Conservation (phyloP, 2,888 invertebrate genomes). For the Halictus quadricinctus region DNA sequence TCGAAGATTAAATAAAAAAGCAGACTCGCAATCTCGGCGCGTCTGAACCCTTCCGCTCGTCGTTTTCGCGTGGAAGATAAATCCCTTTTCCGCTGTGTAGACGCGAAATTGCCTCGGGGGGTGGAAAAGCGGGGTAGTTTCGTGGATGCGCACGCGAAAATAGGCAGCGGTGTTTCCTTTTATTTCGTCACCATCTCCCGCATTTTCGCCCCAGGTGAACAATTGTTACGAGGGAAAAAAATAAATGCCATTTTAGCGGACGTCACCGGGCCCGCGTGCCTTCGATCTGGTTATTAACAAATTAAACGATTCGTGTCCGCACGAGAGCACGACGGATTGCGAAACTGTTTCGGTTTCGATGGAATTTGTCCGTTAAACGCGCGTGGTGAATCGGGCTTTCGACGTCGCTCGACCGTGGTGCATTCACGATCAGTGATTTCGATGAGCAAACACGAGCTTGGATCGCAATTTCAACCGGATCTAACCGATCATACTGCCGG, state of each 20-base stretch:
- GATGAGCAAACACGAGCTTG: not conserved
- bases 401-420: slow-evolving; percentile 8
- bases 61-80: slow-evolving; percentile 13
- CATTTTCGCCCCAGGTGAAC: not conserved
- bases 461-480: slow-evolving; percentile 1
- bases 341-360: slow-evolving; percentile 33
- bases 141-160: not conserved
- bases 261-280: not conserved
- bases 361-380: slow-evolving; percentile 29
- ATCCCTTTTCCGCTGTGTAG: slow-evolving; percentile 17
- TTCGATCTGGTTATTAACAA: slow-evolving; percentile 11
- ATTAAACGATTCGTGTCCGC: slow-evolving; percentile 7
- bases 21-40: not conserved
- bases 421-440: not conserved
- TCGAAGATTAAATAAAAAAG: slow-evolving; percentile 29
- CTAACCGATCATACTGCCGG: not conserved
- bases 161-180: not conserved
- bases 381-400: slow-evolving; percentile 11
- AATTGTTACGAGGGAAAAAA: not conserved
- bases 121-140: not conserved
- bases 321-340: slow-evolving; percentile 19
- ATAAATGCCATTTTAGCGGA: not conserved
- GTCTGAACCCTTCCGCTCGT: not conserved
- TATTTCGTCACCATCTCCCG: not conserved
- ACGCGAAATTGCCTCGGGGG: slow-evolving; percentile 4